Conservation (phyloP, 2,888 invertebrate genomes). For the Melinaea marsaeus region DNA sequence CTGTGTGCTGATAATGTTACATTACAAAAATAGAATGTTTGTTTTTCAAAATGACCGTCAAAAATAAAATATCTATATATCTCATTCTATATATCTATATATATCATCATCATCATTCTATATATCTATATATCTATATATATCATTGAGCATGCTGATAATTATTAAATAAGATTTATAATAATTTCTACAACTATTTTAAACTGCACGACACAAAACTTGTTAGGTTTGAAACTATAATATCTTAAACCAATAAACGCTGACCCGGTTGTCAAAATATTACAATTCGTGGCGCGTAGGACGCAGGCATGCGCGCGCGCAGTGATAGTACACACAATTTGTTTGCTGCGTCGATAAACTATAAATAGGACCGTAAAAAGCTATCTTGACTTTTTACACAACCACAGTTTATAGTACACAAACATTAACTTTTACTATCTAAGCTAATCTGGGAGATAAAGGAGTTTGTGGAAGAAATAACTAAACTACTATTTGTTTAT, state of each 20-base stretch:
- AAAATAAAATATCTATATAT: too few species aligned
- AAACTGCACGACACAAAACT: too few species aligned
- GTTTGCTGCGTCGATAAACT: constrained; percentile 25
- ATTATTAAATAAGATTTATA: too few species aligned
- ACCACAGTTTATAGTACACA: constrained; percentile 19
- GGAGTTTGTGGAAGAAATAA: constrained; percentile 2
- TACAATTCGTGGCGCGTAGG: background rate
- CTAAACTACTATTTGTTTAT: background rate
- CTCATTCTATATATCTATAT: too few species aligned
- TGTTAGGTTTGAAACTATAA: too few species aligned
- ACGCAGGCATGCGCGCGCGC: constrained; percentile 6
- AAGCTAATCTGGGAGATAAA: constrained; percentile 10
- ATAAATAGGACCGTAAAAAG: constrained; percentile 20
- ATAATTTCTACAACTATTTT: too few species aligned
- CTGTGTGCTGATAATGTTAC: background rate
- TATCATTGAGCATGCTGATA: too few species aligned
- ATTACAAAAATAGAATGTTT: background rate
- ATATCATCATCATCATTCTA: too few species aligned
- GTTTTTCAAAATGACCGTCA: background rate
- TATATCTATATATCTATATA: too few species aligned
- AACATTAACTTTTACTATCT: constrained; percentile 8
- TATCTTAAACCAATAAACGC: background rate
- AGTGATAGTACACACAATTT: constrained; percentile 20
- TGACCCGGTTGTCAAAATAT: background rate
- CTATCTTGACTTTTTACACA: constrained; percentile 27